Evolutionary conservation across 2,797 vertebrate genomes (phyloP).

Genomic region (Sciurus carolinensis): DNA sequence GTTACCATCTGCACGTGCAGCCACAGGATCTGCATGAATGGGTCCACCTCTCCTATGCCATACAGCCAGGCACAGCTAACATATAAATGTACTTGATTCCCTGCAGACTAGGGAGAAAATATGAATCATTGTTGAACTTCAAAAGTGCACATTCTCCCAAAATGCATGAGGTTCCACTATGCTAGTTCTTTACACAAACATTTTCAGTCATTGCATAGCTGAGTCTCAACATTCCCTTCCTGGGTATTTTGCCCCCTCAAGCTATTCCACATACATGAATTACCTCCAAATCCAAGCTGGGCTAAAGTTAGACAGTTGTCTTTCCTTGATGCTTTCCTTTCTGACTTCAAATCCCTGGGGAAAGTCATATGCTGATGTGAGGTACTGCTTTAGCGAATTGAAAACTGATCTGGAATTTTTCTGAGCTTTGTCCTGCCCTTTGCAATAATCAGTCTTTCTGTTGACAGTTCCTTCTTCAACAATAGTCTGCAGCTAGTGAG

Average conservation of each 20-base stretch:
- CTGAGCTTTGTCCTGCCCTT: conserved; percentile 83
- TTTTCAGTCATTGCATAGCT: neutral
- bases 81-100: neutral
- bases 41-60: neutral
- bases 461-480: conserved; percentile 86
- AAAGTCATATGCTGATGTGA: conserved; percentile 74
- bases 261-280: neutral
- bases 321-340: neutral
- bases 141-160: neutral
- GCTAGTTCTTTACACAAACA: neutral
- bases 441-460: conserved; percentile 86
- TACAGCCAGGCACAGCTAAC: neutral
- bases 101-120: neutral
- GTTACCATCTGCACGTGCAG: neutral
- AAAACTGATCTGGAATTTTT: conserved; percentile 87
- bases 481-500: conserved; percentile 84
- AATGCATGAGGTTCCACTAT: neutral
- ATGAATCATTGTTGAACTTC: neutral
- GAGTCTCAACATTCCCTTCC: neutral
- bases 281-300: neutral
- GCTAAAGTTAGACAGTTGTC: neutral
- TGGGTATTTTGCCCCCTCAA: neutral
- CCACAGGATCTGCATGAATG: neutral
- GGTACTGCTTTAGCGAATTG: conserved; percentile 80
- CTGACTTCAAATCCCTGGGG: conserved; percentile 5